Evolutionary conservation across 2,797 vertebrate species (phyloP).

Genomic region (Pangasius larnaudii): DNA sequence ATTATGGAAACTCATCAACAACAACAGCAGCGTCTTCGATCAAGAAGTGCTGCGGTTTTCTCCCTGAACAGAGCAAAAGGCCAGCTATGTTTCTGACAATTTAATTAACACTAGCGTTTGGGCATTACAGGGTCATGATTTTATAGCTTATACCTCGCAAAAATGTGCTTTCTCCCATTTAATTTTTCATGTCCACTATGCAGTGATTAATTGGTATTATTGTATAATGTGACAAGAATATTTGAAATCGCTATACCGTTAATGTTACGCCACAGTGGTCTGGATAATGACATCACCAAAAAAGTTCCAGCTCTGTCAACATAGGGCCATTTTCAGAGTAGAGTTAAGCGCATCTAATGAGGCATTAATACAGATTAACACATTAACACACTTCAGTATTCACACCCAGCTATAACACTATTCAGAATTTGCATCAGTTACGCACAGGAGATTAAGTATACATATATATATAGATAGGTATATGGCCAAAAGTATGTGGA

Average conservation of each 20-base stretch:
- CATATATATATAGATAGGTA: too few relatives aligned
- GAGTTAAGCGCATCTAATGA: background rate
- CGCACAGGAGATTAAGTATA: background rate
- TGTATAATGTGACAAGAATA: background rate
- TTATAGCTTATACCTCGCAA: background rate
- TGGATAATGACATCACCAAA: background rate
- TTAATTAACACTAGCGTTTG: slow-evolving; percentile 33
- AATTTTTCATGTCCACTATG: background rate
- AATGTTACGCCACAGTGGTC: background rate
- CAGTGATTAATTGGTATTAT: slow-evolving; percentile 5
- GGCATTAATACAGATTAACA: background rate
- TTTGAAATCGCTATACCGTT: background rate
- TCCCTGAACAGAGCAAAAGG: background rate
- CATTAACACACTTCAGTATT: background rate
- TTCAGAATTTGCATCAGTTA: too few relatives aligned
- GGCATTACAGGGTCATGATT: slow-evolving; percentile 6
- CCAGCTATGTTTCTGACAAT: slow-evolving; percentile 17
- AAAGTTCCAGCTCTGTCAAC: background rate
- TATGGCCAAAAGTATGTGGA: background rate
- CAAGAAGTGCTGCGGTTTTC: slow-evolving; percentile 1
- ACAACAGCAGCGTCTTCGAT: slow-evolving; percentile 24
- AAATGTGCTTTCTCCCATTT: slow-evolving; percentile 10
- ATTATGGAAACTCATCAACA: slow-evolving; percentile 60
- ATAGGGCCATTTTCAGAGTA: too few relatives aligned
- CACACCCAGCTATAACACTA: background rate